Evolutionary conservation across 92 coral and sea anemone species (phyloP).

Genomic region (Desmophyllum pertusum): DNA sequence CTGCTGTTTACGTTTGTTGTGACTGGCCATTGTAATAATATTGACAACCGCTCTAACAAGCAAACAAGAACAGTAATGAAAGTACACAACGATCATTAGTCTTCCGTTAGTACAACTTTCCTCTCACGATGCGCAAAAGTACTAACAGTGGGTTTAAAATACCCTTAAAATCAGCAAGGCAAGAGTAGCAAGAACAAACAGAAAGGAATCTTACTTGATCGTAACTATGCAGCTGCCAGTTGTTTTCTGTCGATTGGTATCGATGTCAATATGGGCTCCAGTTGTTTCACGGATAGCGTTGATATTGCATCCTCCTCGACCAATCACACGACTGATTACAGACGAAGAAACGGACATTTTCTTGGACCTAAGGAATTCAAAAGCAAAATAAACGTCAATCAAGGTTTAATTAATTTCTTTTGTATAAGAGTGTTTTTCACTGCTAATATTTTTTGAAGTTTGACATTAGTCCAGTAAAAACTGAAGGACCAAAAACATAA

Average conservation of each 20-base stretch:
- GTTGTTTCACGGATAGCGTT: conserved; percentile 98
- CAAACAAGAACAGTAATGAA: background rate
- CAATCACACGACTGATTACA: conserved; percentile 95
- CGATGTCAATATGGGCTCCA: conserved; percentile 98
- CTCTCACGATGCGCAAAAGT: background rate
- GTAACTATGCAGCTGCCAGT: conserved; percentile 96
- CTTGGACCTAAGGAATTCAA: conserved; percentile 72
- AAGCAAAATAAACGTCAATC: background rate
- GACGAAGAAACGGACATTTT: conserved; percentile 98
- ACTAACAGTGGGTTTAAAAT: background rate
- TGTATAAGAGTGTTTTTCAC: background rate
- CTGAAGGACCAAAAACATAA: too few species aligned
- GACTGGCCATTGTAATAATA: too few species aligned
- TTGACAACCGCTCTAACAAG: background rate
- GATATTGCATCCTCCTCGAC: conserved; percentile 98
- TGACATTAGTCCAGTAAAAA: too few species aligned
- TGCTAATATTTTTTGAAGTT: background rate
- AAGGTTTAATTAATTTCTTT: too few species aligned
- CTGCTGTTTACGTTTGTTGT: too few species aligned
- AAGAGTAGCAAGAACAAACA: background rate
- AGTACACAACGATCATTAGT: background rate
- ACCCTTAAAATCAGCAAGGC: background rate
- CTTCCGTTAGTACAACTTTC: too few species aligned
- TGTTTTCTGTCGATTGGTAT: conserved; percentile 92
- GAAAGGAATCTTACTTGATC: conserved; percentile 73